Conservation (phyloP, 2,797 vertebrate genomes). For the Hylomyscus alleni region DNA sequence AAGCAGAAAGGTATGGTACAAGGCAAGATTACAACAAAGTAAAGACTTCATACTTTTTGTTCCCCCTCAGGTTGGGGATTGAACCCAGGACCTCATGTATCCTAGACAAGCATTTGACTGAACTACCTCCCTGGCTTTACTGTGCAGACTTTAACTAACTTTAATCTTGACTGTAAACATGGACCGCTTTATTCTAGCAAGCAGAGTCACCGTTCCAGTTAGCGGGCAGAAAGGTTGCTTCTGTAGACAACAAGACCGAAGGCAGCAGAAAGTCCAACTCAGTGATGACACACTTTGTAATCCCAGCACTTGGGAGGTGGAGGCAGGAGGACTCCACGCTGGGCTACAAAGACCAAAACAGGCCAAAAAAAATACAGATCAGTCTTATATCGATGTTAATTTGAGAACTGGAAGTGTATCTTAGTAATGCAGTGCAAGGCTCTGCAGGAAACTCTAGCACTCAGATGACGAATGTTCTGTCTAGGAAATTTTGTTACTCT, state of each 20-base stretch:
- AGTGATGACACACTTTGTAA: too few species aligned
- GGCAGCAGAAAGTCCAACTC: neutral
- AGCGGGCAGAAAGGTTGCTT: neutral
- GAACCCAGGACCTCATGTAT: neutral
- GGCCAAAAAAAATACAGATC: neutral
- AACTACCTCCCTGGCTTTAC: neutral
- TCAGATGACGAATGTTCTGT: neutral
- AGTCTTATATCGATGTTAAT: neutral
- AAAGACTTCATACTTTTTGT: neutral
- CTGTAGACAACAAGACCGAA: neutral
- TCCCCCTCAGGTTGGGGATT: neutral
- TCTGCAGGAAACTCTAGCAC: neutral
- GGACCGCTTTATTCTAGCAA: neutral
- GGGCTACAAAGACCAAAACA: neutral
- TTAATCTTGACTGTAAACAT: neutral
- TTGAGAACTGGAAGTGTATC: neutral
- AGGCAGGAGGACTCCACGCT: neutral
- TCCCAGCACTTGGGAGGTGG: neutral
- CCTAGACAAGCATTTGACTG: neutral
- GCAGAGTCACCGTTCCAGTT: neutral
- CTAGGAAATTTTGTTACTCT: neutral
- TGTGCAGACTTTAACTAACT: neutral
- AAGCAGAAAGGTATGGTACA: neutral
- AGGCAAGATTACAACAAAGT: neutral
- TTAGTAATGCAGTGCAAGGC: accelerated